Base-by-base conservation (phyloP, 2,888 invertebrate species). In the Diaperis boleti region DNA sequence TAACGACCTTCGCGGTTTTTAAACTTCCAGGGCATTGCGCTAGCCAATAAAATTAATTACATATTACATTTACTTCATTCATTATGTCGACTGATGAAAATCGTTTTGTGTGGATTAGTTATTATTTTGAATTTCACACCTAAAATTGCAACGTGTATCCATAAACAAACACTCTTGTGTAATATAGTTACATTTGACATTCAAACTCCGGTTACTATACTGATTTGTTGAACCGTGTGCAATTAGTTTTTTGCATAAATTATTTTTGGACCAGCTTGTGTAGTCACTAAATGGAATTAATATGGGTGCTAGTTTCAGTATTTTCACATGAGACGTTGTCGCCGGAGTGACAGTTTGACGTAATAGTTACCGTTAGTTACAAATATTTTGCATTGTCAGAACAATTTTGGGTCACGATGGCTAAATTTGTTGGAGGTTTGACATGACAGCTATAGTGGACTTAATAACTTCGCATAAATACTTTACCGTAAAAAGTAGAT, bases 21-120 rank as follows among this genome's bases (percentile, higher is more conserved):
- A 70, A 67, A 69, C 71, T 72, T 72, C 69, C 71, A 72, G 72
- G 72, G 72, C 72, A 72, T 72, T 72, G 71, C 72, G 72, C 71
- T 70, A 71, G 66, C 64, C 56, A 69, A 65, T 65, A 64, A 64
- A 67, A 61, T 62, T 70, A 67, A 67, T 67, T 67, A 62, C 59
- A 62, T 62, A 61, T 66, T 57, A 64, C 62, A 65, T 67, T 64
- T 66, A 64, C 64, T 63, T 52, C 35, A 59, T 60, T 60, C 59
- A 52, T 56, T 62, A 52, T 57, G 50, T 49, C 57, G 47, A 17
- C 35, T 50, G 54, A 45, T 57, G 39, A 14, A 31, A 62, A 56
- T 49, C 37, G 37, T 56, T 61, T 52, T 52, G 50, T 11, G 14
- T 17, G 49, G 26, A 39, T 47, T 55, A n/a, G 20, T 52, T 22